Evolutionary conservation across 2,888 invertebrate species (phyloP).

Genomic region (Drosophila mettleri): DNA sequence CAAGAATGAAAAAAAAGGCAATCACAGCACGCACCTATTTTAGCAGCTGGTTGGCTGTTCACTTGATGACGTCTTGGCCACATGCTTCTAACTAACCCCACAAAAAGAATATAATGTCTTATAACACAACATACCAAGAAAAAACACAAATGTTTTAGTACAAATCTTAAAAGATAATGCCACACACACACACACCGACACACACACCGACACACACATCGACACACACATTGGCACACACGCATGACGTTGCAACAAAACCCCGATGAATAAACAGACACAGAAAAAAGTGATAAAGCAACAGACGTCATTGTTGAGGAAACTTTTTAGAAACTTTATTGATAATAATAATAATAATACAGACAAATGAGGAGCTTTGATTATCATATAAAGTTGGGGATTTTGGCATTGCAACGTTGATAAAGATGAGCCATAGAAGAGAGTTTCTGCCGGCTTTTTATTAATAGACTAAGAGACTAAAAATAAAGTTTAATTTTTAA

Average conservation of each 20-base stretch:
- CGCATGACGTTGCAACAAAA: conserved; percentile 56
- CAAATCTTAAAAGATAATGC: conserved; percentile 23
- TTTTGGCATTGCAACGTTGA: conserved; percentile 5
- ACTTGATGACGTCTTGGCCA: conserved; percentile 38
- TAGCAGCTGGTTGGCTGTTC: neutral
- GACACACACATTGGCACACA: neutral
- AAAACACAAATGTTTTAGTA: neutral
- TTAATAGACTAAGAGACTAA: neutral
- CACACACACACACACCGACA: neutral
- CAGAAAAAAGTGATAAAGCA: conserved; percentile 32
- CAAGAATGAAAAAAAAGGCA: neutral
- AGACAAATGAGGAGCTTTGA: conserved; percentile 15
- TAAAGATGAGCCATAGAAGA: conserved; percentile 10
- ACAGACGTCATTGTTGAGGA: conserved; percentile 59
- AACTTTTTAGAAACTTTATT: conserved; percentile 12
- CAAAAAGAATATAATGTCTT: conserved; percentile 10
- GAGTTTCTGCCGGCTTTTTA: neutral
- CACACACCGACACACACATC: neutral
- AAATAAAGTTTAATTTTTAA: neutral
- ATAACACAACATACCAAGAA: conserved; percentile 1
- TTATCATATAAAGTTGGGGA: neutral
- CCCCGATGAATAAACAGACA: conserved; percentile 40
- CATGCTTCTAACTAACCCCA: conserved; percentile 20
- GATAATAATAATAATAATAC: conserved; percentile 32
- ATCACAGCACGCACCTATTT: conserved; percentile 20